Evolutionary conservation across 1,140 invertebrate species (phyloP), one percentile per base, ranked within the genome.

Genomic region (Drosophila virilis): DNA sequence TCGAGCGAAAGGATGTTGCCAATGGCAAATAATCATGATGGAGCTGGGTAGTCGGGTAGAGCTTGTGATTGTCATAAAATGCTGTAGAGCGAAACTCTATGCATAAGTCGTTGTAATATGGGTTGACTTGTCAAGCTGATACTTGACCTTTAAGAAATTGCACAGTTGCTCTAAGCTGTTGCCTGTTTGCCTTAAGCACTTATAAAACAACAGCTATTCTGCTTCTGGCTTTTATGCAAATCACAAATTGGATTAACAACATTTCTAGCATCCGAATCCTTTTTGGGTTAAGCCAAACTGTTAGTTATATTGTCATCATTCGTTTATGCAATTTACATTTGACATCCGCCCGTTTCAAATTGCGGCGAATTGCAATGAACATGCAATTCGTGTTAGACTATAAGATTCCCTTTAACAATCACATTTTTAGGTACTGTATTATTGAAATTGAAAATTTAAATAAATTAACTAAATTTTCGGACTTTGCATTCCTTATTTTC

Each of bases 261-360:
- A 64, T 68, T 68, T 54, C 28, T 45, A 33, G 43, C 45, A 43
- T 45, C 32, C 38, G 37, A 55, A 54, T 32, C 13, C 35, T 40
- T 55, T 45, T 13, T 40, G 55, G 57, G 42, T 51, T 28, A 12
- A 45, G 33, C 22, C 52, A 65, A 79, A 64, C 73, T 84, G 80
- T 72, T 77, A 68, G 73, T 67, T 78, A 77, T 84, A 64, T 82
- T 73, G 62, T 74, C 74, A 54, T 75, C 61, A 77, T 64, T 58
- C 17, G 42, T 28, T 43, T 69, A 66, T 72, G 70, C 52, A 83
- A 85, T 80, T 85, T 80, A 85, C 81, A 84, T 84, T 77, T 80
- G 79, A 77, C 77, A 85, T 66, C 61, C 32, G 51, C 32, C 17
- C 38, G 51, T 51, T 45, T 57, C 51, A 67, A 68, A 57, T 74